Conservation (phyloP, 2,113 vertebrate genomes). For the Cyanoderma ruficeps region DNA sequence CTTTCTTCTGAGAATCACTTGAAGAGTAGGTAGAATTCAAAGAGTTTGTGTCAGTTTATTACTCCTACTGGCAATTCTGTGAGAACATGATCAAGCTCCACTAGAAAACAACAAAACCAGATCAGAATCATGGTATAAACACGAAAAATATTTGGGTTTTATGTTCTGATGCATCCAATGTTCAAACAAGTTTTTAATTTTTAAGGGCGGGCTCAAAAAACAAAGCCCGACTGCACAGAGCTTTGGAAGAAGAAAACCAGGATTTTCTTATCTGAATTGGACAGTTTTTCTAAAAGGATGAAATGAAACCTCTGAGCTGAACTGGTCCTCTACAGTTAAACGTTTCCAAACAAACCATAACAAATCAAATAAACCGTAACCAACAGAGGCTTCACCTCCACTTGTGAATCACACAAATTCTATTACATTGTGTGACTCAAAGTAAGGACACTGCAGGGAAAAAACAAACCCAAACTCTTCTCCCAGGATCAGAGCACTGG, state of each 20-base stretch:
- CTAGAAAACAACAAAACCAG: not conserved
- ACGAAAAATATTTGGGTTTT: not conserved
- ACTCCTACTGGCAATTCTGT: not conserved
- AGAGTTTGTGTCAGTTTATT: not conserved
- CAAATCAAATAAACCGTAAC: not conserved
- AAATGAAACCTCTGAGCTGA: not conserved
- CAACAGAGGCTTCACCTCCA: not conserved
- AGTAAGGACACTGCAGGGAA: not conserved
- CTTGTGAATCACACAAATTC: not conserved
- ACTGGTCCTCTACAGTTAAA: not conserved
- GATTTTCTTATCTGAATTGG: not conserved
- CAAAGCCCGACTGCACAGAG: not conserved
- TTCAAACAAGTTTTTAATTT: not conserved
- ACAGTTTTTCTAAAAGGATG: not conserved
- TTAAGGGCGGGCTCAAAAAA: not conserved
- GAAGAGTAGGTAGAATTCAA: not conserved
- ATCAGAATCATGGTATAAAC: not conserved
- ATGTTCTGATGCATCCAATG: not conserved
- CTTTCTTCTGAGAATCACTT: not conserved
- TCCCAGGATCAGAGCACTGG: not conserved
- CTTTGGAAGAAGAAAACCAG: not conserved
- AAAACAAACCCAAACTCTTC: not conserved
- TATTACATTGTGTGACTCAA: not conserved
- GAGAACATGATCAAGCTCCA: not conserved
- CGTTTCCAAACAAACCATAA: not conserved